Evolutionary conservation across 2,113 vertebrate genomes (phyloP), one percentile per base, ranked within the genome.

Genomic region (Sturnira hondurensis): DNA sequence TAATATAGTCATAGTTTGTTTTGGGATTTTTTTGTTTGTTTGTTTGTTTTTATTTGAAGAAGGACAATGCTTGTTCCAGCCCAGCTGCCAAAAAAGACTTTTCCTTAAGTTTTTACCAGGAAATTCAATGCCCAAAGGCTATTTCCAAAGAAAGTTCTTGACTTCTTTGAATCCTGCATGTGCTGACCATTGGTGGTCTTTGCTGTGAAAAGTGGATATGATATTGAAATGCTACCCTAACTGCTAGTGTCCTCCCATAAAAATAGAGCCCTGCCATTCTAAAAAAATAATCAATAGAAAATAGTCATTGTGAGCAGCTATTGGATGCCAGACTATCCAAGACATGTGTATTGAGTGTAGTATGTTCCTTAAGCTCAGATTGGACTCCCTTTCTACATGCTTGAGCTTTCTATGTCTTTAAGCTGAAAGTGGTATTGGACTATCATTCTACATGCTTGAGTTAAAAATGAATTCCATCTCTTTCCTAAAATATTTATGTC

Each of bases 111-210:
- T 61, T n/a, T 20, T 80, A 80, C 45, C 85, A 73, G 63, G 87
- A 80, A 86, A 67, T 41, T 70, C 50, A 56, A 36, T 93, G 61
- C 56, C 56, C n/a, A 26, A 15, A 74, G 47, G 38, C 74, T 90
- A 83, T 87, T 97, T 89, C 81, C 52, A 73, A 86, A 95, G 45
- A 93, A 87, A 77, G 31, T 20, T 70, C 71, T 67, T 65, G 43
- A 36, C 6, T 68, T 31, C 65, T 81, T 93, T 91, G 33, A 80
- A 12, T 20, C 33, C 10, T 5, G 13, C 14, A 19, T 68, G 24
- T 77, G 33, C 67, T 41, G 33, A 54, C 10, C 3, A 19, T 28
- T 19, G 63, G 28, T 14, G 9, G 7, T 81, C 9, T 86, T 70
- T 28, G 65, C 28, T 33, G 38, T 74, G 65, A 70, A 17, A 73